Base-by-base conservation (phyloP, 2,888 invertebrate species). In the Mythimna albipuncta region DNA sequence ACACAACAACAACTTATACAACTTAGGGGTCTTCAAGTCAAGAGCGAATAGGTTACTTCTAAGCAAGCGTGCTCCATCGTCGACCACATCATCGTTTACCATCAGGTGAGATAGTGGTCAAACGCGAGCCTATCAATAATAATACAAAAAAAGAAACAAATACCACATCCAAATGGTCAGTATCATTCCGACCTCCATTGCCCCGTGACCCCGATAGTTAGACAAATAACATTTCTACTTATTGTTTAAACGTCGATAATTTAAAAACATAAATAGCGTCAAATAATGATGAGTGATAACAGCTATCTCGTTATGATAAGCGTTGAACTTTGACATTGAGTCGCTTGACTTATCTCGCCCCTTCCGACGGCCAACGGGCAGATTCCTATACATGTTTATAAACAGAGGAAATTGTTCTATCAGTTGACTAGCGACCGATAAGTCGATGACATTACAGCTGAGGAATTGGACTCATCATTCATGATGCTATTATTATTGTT, bases 311-410 rank as follows among this genome's bases (percentile, higher is more conserved):
- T 41, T 21, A 32, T 35, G 89, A 88, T 87, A 88, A 81, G 67
- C 13, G 32, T 64, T 87, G 88, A 77, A 80, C 93, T 93, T 90
- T 93, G 91, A 89, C 93, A 89, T 86, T 86, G 78, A 75, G 79
- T 82, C 76, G 83, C 79, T 21, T 74, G 80, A 77, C 86, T 89
- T 93, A 93, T 93, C 90, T 84, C 75, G 50, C 75, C 84, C 85
- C 84, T 82, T 77, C 86, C 86, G 82, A 79, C 84, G 73, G 75
- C 86, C 76, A 77, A 69, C 75, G 69, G 85, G 74, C 84, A 83
- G 75, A 85, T 89, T 86, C 84, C 82, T 80, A 85, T 58, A 66
- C 57, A 69, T 80, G 47, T 78, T 75, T 68, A 75, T 70, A 67
- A 66, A 73, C 65, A 81, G 68, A 75, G 80, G 74, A 80, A 85